Conservation (phyloP, 1,140 invertebrate genomes). For the Drosophila melanica region DNA sequence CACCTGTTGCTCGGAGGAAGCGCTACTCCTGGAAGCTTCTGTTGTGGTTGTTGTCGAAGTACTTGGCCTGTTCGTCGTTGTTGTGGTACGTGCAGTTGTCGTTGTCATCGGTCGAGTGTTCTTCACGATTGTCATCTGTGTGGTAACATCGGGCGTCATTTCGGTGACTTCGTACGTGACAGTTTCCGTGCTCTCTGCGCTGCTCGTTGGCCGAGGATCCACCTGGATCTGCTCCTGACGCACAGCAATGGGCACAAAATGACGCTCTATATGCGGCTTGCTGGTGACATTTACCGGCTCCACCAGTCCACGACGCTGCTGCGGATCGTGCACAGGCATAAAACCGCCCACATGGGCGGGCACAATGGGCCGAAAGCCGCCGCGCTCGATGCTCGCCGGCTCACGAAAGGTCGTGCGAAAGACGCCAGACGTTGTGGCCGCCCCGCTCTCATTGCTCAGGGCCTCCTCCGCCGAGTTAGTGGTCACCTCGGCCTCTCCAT, state of each 20-base stretch:
- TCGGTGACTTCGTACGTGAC: slow-evolving; percentile 77
- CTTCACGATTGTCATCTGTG: slow-evolving; percentile 38
- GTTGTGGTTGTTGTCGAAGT: slow-evolving; percentile 36
- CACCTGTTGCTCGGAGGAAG: slow-evolving; percentile 20
- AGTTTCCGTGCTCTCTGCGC: slow-evolving; percentile 52
- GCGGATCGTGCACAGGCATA: slow-evolving; percentile 85
- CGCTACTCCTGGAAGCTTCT: slow-evolving; percentile 19
- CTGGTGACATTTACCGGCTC: slow-evolving; percentile 63
- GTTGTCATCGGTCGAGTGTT: slow-evolving; percentile 31
- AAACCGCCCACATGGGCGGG: slow-evolving; percentile 89
- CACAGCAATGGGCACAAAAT: slow-evolving; percentile 59
- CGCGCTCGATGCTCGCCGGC: slow-evolving; percentile 87
- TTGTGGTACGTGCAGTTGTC: slow-evolving; percentile 17
- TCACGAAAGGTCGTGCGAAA: slow-evolving; percentile 85
- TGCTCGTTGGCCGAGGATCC: slow-evolving; percentile 42
- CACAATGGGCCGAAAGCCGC: slow-evolving; percentile 89
- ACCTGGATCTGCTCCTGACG: slow-evolving; percentile 14
- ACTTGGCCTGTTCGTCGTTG: slow-evolving; percentile 34
- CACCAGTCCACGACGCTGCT: slow-evolving; percentile 64
- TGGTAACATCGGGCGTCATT: slow-evolving; percentile 47
- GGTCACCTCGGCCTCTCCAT: slow-evolving; percentile 77
- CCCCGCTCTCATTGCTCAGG: slow-evolving; percentile 71
- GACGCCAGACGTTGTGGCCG: slow-evolving; percentile 57
- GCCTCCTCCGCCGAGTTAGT: slow-evolving; percentile 83
- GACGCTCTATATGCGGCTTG: slow-evolving; percentile 38